Conservation (phyloP, 64 coral and sea anemone species). For the Orbicella faveolata region DNA sequence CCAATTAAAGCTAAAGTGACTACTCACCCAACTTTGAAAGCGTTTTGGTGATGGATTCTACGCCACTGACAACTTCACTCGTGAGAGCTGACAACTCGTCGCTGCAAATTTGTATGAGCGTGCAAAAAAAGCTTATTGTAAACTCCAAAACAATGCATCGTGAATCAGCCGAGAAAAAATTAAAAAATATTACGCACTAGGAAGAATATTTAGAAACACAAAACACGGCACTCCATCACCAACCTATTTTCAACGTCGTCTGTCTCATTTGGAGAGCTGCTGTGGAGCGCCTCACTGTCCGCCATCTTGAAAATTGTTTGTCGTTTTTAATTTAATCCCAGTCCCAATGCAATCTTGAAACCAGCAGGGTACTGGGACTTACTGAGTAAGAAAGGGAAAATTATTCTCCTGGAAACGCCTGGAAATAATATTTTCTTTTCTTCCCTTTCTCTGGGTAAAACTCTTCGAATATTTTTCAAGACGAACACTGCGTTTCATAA, state of each 20-base stretch:
- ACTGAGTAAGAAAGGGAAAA: not conserved
- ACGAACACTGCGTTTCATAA: too few species aligned
- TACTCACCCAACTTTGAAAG: constrained; percentile 65
- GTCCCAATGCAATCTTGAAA: not conserved
- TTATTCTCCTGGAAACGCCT: too few species aligned
- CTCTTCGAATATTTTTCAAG: too few species aligned
- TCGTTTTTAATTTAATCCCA: not conserved
- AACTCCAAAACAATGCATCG: not conserved
- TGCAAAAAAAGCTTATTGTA: not conserved
- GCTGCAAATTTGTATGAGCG: not conserved
- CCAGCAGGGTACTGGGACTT: not conserved
- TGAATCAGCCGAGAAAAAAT: not conserved
- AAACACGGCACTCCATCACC: not conserved
- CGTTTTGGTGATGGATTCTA: constrained; percentile 42
- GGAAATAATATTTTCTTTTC: not conserved
- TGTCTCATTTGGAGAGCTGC: not conserved
- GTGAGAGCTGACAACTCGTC: constrained; percentile 34
- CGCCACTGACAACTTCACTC: constrained; percentile 15
- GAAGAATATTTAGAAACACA: not conserved
- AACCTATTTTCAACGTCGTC: constrained; percentile 26
- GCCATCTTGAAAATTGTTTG: constrained; percentile 25
- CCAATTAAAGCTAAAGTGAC: not conserved
- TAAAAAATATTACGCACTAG: not conserved
- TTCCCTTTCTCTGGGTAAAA: too few species aligned
- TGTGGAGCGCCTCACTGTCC: constrained; percentile 1